Percentiles rank a stretch among this genome's conserved stretches.
These are phyloP conservation scores for Apotomis capreana DNA, from an alignment of 2,888 invertebrate genomes.

Conservation along the genomic window DNA sequence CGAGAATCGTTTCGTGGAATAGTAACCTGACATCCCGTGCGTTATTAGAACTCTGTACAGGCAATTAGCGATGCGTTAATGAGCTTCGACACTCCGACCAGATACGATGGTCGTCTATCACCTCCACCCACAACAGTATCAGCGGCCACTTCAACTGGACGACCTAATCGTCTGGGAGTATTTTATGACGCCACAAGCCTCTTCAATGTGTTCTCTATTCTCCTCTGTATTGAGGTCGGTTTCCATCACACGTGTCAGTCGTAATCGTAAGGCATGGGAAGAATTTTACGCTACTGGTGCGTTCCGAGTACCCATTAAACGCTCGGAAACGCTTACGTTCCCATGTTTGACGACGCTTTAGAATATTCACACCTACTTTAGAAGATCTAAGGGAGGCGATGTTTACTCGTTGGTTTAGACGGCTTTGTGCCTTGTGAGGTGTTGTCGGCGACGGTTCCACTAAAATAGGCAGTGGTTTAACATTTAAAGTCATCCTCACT, in stretches of 20 bases:
- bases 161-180: conserved; percentile 61
- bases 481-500: conserved; percentile 1
- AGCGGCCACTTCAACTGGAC: conserved; percentile 61
- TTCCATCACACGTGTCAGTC: conserved; percentile 49
- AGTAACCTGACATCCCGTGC: conserved; percentile 66
- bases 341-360: conserved; percentile 37
- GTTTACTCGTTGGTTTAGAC: conserved; percentile 25
- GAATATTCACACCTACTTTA: conserved; percentile 40
- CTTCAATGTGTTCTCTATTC: conserved; percentile 63
- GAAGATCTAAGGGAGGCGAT: conserved; percentile 29
- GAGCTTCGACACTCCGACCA: conserved; percentile 69
- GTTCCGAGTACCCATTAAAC: conserved; percentile 50
- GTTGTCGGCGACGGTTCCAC: background rate
- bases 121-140: conserved; percentile 46
- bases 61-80: conserved; percentile 79
- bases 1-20: conserved; percentile 76
- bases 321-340: conserved; percentile 32
- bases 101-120: conserved; percentile 52
- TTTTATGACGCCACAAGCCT: conserved; percentile 55
- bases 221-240: conserved; percentile 61
- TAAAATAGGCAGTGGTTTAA: background rate
- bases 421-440: conserved; percentile 16
- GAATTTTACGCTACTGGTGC: conserved; percentile 53
- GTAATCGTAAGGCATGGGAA: conserved; percentile 47
- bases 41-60: conserved; percentile 67